These are phyloP conservation scores for Tapirus terrestris DNA, from an alignment of 2,113 vertebrate genomes.

Conservation along the genomic window DNA sequence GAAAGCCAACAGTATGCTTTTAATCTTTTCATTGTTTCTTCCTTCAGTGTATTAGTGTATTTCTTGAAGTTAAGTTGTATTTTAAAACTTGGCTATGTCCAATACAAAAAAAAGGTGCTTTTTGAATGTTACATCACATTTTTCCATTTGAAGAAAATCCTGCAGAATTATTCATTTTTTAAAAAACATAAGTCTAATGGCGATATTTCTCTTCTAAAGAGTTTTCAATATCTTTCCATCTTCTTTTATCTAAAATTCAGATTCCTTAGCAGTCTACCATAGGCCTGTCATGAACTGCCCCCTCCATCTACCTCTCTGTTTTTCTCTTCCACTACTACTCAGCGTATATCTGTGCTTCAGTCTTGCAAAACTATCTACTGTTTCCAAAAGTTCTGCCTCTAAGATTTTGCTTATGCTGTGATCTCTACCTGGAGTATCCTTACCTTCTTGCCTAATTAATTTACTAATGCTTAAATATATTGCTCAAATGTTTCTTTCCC, in stretches of 20 bases:
- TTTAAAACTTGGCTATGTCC: neutral
- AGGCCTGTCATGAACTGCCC: neutral
- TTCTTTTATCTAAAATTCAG: neutral
- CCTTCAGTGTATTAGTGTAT: neutral
- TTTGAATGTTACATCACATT: neutral
- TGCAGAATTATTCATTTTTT: neutral
- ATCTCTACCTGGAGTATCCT: neutral
- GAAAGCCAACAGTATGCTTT: neutral
- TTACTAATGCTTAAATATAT: neutral
- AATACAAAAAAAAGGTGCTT: neutral
- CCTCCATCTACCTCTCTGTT: accelerated
- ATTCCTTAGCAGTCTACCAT: neutral
- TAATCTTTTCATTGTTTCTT: constrained; percentile 14
- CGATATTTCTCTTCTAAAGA: neutral
- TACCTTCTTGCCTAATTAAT: neutral
- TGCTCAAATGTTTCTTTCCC: neutral
- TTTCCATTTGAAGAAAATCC: constrained; percentile 9
- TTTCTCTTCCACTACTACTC: neutral
- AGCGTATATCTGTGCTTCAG: neutral
- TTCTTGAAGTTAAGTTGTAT: neutral
- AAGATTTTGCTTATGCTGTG: neutral
- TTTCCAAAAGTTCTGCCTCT: neutral
- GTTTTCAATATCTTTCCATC: neutral
- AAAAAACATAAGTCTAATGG: neutral
- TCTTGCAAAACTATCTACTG: neutral